Base-by-base conservation (phyloP, 2,888 invertebrate species). In the Amblyteles armatorius region DNA sequence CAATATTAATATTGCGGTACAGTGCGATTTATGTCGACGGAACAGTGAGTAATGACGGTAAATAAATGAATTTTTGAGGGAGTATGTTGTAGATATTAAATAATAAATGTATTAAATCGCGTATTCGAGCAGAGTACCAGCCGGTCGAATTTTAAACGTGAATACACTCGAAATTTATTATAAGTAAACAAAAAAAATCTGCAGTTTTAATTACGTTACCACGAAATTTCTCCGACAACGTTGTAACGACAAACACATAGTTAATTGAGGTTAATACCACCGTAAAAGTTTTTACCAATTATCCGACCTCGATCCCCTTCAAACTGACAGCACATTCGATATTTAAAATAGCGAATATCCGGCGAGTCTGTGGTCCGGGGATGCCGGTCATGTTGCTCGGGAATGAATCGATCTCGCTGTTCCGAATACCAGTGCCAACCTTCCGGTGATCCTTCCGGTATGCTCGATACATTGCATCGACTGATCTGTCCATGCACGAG, bases 331-430 rank as follows among this genome's bases (percentile, higher is more conserved):
- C 26, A 22, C 11, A 57, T 11, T 22, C 9, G 57, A 57, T 57
- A 57, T 57, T 57, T 57, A 13, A 57, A 26, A 26, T 13, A 22
- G 4, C 57, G 26, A 57, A 57, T 57, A 57, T 26, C 13, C 26
- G 11, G 5, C 57, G 57, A 57, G 57, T 22, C 57, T 57, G 57
- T 11, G 57, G 57, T 57, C 57, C 11, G 57, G 22, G 11, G 22
- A 26, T 57, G 13, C 26, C 57, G 57, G 22, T 57, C 13, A 19
- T 13, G 22, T 13, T 4, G 26, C 22, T 57, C 57, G 26, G 26
- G 57, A 57, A 57, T 57, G 57, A 57, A 57, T 57, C 57, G 57
- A 57, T 57, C 44, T 48, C 57, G 57, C 57, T 57, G 26, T 11
- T 57, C 13, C 57, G 57, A 57, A 57, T 57, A 26, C 57, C 57